Base-by-base conservation (phyloP, 2,113 vertebrate genomes). In the Terrapene triunguis region DNA sequence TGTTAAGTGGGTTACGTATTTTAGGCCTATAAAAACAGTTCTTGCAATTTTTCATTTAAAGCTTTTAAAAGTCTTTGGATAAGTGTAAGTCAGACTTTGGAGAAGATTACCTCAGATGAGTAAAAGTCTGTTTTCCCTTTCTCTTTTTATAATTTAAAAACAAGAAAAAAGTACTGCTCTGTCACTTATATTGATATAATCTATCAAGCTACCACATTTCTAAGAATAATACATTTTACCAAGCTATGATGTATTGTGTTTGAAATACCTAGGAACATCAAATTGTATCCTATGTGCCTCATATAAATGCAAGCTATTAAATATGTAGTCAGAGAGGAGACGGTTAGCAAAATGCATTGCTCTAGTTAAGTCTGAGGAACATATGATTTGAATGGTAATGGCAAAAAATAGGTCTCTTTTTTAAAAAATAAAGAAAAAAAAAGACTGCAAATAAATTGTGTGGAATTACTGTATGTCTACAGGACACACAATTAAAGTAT, bases 181-280 rank as follows among this genome's bases (percentile, higher is more conserved):
- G 9, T 13, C 42, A 6, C 17, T 62, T 62, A 16, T 54, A 22
- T 47, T 79, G 76, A 48, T 47, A 27, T 2, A 16, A 9, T 21
- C 22, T 86, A 80, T 91, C 25, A 74, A 38, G 72, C 32, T 5
- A 51, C 3, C 6, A 32, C 35, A 14, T 48, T 94, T 94, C 94
- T 91, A 90, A 89, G 54, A 94, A 85, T 55, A 42, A 59, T 79
- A 11, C 21, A 88, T 89, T 57, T 92, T 85, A 93, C 51, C 48
- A 29, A 78, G 32, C 91, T 7, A 93, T 76, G 0, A 6, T 1
- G 5, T 84, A 96, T 95, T 95, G 95, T 35, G 25, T 7, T 62
- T 85, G 80, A 95, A 94, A 89, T 95, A 96, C 92, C 90, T 95
- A 92, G 92, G 93, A 96, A 94, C 93, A 95, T 90, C 94, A 91